Conservation (phyloP, 2,797 vertebrate species). For the Phataginus tetradactyla region DNA sequence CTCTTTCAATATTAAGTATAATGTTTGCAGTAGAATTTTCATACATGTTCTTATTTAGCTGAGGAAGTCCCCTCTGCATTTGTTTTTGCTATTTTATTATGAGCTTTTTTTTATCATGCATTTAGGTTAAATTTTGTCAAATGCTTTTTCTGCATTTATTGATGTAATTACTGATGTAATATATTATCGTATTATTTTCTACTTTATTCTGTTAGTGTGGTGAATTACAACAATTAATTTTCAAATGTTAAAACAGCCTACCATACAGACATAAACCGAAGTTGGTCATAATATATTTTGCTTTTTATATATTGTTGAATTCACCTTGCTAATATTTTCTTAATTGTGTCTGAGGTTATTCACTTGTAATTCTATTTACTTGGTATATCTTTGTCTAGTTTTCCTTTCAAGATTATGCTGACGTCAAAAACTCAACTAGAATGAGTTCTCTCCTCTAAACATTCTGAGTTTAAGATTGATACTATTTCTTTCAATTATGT, state of each 20-base stretch:
- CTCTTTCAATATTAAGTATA: neutral
- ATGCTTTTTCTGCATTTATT: neutral
- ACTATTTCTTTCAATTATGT: neutral
- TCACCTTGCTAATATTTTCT: neutral
- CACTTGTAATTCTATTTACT: neutral
- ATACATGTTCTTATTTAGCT: neutral
- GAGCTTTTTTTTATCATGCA: neutral
- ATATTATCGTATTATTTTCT: neutral
- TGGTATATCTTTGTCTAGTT: neutral
- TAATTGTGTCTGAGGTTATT: neutral
- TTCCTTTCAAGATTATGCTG: neutral
- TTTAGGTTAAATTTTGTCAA: neutral
- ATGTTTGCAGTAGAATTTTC: neutral
- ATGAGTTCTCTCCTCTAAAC: neutral
- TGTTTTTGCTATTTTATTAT: neutral
- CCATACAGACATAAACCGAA: neutral
- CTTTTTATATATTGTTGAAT: neutral
- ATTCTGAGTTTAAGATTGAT: slow-evolving; percentile 35
- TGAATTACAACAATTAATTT: neutral
- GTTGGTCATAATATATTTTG: neutral
- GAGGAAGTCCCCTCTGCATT: neutral
- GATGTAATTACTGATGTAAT: neutral
- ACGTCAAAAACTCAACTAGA: neutral
- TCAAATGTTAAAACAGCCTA: neutral
- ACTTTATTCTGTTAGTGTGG: neutral